Conservation (phyloP, 2,113 vertebrate genomes). For the Paralichthys olivaceus region DNA sequence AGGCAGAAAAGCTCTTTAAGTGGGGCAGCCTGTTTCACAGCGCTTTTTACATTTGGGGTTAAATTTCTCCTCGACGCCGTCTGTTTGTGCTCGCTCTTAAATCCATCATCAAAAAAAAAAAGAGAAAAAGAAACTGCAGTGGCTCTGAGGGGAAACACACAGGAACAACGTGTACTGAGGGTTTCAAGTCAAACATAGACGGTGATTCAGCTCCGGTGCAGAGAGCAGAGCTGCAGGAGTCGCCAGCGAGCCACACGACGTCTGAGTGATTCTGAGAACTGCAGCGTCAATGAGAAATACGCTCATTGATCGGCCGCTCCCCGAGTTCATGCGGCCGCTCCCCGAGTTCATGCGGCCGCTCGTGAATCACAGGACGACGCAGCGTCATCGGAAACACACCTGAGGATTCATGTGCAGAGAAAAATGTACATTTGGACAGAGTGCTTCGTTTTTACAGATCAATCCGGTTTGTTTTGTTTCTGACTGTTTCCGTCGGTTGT, state of each 20-base stretch:
- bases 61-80: neutral
- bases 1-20: conserved; percentile 40
- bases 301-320: conserved; percentile 6
- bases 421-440: neutral
- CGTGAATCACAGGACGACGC: neutral
- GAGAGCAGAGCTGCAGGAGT: neutral
- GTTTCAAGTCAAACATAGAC: no score
- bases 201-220: neutral
- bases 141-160: no score
- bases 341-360: neutral
- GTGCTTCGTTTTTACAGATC: no score
- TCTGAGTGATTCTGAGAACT: neutral
- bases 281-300: neutral
- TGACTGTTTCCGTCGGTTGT: no score
- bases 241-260: neutral
- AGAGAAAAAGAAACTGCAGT: conserved; percentile 15
- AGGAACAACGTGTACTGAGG: neutral
- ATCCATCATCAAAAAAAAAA: conserved; percentile 3
- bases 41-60: conserved; percentile 16
- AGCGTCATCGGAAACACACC: neutral
- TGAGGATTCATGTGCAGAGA: neutral
- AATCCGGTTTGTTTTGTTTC: no score
- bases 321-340: neutral
- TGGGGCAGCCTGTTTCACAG: conserved; percentile 16
- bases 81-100: conserved; percentile 15